Evolutionary conservation across 2,888 invertebrate species (phyloP).

Genomic region (Cephus spinipes): DNA sequence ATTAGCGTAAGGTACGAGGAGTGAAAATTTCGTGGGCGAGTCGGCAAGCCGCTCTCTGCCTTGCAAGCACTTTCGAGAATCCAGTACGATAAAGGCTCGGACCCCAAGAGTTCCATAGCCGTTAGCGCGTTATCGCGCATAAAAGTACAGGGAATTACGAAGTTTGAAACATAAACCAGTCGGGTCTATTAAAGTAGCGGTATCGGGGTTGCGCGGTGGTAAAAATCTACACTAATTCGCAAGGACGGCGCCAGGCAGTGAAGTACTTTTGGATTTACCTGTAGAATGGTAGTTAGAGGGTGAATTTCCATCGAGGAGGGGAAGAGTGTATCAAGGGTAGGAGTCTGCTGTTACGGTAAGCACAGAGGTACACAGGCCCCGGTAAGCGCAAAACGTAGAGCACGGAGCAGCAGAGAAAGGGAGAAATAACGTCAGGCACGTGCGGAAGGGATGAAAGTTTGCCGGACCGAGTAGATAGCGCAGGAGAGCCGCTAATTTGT

Average conservation of each 20-base stretch:
- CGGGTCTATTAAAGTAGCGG: constrained; percentile 17
- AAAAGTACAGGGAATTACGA: constrained; percentile 22
- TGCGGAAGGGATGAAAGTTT: constrained; percentile 17
- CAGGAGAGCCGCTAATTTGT: constrained; percentile 30
- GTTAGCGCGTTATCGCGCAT: constrained; percentile 16
- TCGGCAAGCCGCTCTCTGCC: constrained; percentile 2
- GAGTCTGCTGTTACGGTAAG: background rate
- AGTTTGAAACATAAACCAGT: constrained; percentile 22
- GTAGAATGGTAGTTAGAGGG: background rate
- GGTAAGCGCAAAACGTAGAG: background rate
- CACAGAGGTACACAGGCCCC: background rate
- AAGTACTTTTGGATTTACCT: background rate
- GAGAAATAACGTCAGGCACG: constrained; percentile 13
- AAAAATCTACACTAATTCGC: constrained; percentile 28
- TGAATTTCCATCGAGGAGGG: background rate
- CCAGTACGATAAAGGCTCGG: background rate
- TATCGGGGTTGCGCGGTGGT: constrained; percentile 11
- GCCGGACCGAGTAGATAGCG: constrained; percentile 27
- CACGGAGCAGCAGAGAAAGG: background rate
- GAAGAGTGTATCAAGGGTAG: background rate
- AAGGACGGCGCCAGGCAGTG: background rate
- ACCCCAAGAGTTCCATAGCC: constrained; percentile 8
- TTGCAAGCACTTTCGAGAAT: background rate
- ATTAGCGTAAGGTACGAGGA: background rate
- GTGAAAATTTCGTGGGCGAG: constrained; percentile 14